Percentiles rank a stretch among this genome's conserved stretches.
These are phyloP conservation scores for Eulacestoma nigropectus DNA, from an alignment of 2,113 vertebrate species.

Conservation along the genomic window DNA sequence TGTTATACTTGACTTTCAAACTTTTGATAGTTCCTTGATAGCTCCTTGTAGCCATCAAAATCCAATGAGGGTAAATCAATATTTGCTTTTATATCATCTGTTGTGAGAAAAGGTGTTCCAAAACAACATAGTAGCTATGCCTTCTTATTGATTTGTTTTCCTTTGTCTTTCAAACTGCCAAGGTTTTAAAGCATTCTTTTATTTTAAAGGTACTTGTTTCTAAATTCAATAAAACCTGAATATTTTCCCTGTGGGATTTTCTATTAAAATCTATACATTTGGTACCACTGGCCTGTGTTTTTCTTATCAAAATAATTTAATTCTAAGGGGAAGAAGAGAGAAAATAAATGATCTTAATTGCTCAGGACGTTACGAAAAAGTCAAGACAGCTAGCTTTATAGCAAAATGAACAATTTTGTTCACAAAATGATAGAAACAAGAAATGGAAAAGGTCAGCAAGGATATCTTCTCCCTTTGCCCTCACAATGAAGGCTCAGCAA, in stretches of 20 bases:
- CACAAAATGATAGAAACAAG: not conserved
- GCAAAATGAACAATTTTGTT: not conserved
- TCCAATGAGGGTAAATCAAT: conserved; percentile 4
- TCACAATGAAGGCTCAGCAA: not conserved
- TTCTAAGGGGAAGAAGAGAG: not conserved
- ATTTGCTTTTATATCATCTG: conserved; percentile 11
- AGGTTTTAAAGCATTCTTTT: not conserved
- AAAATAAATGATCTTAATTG: not conserved
- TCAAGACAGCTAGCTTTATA: no score
- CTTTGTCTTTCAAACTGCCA: not conserved
- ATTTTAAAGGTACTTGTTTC: not conserved
- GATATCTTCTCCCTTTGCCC: not conserved
- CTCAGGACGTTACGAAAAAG: not conserved
- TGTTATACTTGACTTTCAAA: not conserved
- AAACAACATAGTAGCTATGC: not conserved
- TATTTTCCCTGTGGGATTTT: not conserved
- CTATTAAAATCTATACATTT: not conserved
- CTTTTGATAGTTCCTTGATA: not conserved
- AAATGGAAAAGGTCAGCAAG: not conserved
- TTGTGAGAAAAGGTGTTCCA: not conserved
- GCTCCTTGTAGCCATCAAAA: not conserved
- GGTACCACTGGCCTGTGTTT: not conserved
- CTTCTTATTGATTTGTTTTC: conserved; percentile 19
- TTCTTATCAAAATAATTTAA: not conserved
- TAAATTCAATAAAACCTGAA: conserved; percentile 1